Conservation (phyloP, 2,888 invertebrate genomes). For the Girardia tigrina region DNA sequence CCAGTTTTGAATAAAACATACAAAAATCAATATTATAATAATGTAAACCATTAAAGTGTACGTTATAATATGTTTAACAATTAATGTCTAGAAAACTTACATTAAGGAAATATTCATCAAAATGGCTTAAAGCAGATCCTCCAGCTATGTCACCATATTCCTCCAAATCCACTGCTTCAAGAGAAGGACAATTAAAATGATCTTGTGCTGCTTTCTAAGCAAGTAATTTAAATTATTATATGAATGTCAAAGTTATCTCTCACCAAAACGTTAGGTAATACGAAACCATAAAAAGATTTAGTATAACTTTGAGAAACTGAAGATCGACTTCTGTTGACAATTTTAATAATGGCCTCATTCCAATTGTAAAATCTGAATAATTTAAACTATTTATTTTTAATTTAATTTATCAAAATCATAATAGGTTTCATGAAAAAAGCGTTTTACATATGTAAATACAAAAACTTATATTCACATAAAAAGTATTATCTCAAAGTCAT, state of each 20-base stretch:
- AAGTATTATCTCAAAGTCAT: too few relatives aligned
- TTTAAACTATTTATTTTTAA: too few relatives aligned
- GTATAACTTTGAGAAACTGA: neutral
- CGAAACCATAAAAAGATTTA: neutral
- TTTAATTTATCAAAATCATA: too few relatives aligned
- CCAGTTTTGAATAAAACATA: too few relatives aligned
- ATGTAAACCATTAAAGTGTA: too few relatives aligned
- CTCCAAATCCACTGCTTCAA: neutral
- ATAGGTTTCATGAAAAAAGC: too few relatives aligned
- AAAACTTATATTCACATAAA: too few relatives aligned
- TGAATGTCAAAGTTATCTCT: too few relatives aligned
- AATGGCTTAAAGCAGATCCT: constrained; percentile 1
- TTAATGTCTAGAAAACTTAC: neutral
- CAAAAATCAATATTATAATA: too few relatives aligned
- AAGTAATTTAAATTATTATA: too few relatives aligned
- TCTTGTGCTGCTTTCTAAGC: neutral
- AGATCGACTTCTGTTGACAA: neutral
- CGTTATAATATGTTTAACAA: too few relatives aligned
- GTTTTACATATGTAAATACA: too few relatives aligned
- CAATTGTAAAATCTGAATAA: neutral
- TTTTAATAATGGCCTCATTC: neutral
- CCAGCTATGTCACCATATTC: neutral
- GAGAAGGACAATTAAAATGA: neutral
- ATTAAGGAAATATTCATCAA: neutral
- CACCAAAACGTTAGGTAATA: neutral